Conservation (phyloP, 2,113 vertebrate species). For the Phaethornis superciliosus region DNA sequence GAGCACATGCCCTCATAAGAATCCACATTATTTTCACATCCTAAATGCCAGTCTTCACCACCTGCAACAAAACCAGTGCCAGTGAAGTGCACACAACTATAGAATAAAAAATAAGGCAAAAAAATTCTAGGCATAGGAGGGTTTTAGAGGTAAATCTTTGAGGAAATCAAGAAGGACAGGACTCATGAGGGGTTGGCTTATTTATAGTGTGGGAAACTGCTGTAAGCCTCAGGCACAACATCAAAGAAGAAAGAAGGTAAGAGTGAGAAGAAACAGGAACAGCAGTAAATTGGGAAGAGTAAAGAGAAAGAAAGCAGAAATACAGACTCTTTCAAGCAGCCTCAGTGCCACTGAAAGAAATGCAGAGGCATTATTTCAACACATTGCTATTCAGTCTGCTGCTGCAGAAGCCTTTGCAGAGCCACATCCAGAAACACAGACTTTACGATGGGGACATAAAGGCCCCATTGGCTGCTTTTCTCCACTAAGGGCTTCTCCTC, state of each 20-base stretch:
- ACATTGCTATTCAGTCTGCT: slow-evolving; percentile 35
- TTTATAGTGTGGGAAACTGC: slow-evolving; percentile 51
- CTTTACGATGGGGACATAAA: slow-evolving; percentile 16
- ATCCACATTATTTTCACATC: background rate
- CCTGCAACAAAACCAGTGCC: background rate
- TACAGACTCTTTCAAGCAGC: background rate
- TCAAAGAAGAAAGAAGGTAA: slow-evolving; percentile 55
- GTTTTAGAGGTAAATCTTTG: background rate
- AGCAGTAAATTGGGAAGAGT: slow-evolving; percentile 44
- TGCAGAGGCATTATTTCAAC: background rate
- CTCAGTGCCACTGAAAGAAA: background rate
- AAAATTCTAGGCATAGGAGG: background rate
- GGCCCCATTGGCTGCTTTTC: background rate
- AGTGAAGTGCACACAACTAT: background rate
- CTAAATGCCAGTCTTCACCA: background rate
- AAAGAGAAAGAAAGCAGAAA: slow-evolving; percentile 34
- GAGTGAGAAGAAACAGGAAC: slow-evolving; percentile 46
- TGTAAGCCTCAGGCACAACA: slow-evolving; percentile 45
- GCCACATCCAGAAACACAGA: background rate
- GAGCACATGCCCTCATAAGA: background rate
- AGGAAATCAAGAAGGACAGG: slow-evolving; percentile 23
- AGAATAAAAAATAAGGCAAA: background rate
- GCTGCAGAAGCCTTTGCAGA: slow-evolving; percentile 31
- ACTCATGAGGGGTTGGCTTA: background rate
- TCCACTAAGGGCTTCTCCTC: slow-evolving; percentile 32